A percentile compares a stretch with the other conserved stretches of the same genome.
Conservation (phyloP, 2,797 vertebrate species). For the Protonibea diacanthus region DNA sequence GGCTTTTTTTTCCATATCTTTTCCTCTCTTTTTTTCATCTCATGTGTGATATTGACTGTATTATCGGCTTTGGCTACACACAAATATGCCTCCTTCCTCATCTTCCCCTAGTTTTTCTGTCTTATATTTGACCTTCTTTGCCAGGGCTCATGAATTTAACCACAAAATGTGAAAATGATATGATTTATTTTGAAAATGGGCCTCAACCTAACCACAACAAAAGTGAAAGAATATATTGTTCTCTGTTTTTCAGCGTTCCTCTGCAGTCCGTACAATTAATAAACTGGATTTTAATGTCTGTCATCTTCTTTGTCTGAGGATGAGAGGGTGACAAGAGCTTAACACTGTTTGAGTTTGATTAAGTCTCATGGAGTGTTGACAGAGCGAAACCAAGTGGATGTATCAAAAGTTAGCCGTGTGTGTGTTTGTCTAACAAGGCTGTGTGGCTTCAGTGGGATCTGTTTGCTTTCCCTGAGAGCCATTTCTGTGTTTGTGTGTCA, state of each 20-base stretch:
- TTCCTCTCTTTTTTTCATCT: constrained; percentile 13
- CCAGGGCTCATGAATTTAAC: constrained; percentile 8
- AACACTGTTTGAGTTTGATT: constrained; percentile 56
- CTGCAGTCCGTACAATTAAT: constrained; percentile 6
- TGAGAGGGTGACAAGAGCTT: constrained; percentile 44
- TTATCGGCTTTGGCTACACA: constrained; percentile 24
- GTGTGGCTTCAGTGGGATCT: constrained; percentile 28
- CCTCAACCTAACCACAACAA: not conserved
- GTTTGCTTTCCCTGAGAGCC: constrained; percentile 50
- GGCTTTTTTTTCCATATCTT: not conserved
- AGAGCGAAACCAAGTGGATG: constrained; percentile 41
- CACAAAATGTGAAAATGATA: not conserved
- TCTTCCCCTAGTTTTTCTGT: constrained; percentile 1
- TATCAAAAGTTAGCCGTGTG: constrained; percentile 41
- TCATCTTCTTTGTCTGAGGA: constrained; percentile 42
- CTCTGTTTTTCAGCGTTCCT: not conserved
- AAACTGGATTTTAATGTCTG: constrained; percentile 19
- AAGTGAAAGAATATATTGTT: not conserved
- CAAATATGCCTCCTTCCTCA: constrained; percentile 10
- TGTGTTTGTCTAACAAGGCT: constrained; percentile 46
- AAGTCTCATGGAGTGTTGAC: constrained; percentile 51
- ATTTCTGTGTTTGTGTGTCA: constrained; percentile 17
- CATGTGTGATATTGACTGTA: constrained; percentile 21
- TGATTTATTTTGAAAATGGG: not conserved
- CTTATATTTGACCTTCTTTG: not conserved